phyloP scores from a whole-genome alignment of 2,888 invertebrate species.

The Epicampocera succincta region DNA sequence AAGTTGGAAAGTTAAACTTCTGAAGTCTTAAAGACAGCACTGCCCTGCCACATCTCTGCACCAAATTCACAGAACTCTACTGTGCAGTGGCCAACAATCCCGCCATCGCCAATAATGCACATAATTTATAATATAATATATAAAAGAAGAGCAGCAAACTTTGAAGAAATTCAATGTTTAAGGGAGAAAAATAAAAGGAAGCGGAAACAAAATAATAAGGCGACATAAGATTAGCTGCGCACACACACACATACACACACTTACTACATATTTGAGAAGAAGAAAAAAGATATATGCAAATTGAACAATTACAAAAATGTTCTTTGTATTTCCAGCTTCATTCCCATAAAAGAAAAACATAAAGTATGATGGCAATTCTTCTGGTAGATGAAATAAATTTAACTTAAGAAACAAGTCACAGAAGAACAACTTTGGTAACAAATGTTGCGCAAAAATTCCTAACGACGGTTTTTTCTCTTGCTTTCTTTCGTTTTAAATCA shows the following conservation, averaged over 20 bases:
- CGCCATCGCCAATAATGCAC: slow-evolving; percentile 39
- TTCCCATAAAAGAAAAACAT: slow-evolving; percentile 11
- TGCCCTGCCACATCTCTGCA: not conserved
- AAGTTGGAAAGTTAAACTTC: not conserved
- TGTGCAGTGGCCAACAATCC: slow-evolving; percentile 35
- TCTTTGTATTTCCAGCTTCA: slow-evolving; percentile 27
- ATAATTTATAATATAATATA: slow-evolving; percentile 58
- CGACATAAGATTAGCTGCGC: slow-evolving; percentile 58
- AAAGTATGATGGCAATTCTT: slow-evolving; percentile 13
- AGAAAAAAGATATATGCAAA: slow-evolving; percentile 11
- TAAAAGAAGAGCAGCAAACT: slow-evolving; percentile 45
- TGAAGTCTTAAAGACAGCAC: not conserved
- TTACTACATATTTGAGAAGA: slow-evolving; percentile 1
- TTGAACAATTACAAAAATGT: slow-evolving; percentile 45
- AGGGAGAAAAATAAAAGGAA: slow-evolving; percentile 50
- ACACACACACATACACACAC: slow-evolving; percentile 3
- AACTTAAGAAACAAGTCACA: slow-evolving; percentile 34
- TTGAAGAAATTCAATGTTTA: slow-evolving; percentile 40
- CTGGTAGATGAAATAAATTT: slow-evolving; percentile 25
- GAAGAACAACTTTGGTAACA: slow-evolving; percentile 47
- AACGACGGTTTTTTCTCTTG: slow-evolving; percentile 8
- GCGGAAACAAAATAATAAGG: slow-evolving; percentile 66
- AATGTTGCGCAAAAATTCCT: slow-evolving; percentile 52
- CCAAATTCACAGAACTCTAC: not conserved
- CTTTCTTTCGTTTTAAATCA: not conserved